Evolutionary conservation across 2,888 invertebrate species (phyloP).

Genomic region (Hipparchia semele): DNA sequence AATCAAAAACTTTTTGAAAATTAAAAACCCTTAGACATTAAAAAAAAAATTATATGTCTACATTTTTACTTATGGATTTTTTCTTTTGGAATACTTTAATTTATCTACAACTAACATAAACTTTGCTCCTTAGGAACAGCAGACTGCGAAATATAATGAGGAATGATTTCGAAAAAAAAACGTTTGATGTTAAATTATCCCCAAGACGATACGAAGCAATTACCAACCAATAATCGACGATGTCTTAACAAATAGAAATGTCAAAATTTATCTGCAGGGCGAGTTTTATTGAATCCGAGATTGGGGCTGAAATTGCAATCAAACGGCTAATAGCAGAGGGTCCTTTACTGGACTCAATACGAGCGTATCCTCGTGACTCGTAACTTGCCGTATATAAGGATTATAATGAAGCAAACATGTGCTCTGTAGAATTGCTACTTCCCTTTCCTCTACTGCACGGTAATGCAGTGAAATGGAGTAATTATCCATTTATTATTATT

Average conservation of each 20-base stretch:
- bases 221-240: slow-evolving; percentile 67
- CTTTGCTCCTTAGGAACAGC: background rate
- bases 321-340: slow-evolving; percentile 66
- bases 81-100: no score
- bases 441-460: slow-evolving; percentile 46
- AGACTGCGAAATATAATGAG: slow-evolving; percentile 4
- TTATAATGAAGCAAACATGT: slow-evolving; percentile 18
- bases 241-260: slow-evolving; percentile 74
- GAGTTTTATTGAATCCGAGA: slow-evolving; percentile 68
- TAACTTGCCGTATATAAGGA: slow-evolving; percentile 27
- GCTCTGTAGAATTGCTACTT: slow-evolving; percentile 15
- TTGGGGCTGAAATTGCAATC: slow-evolving; percentile 64
- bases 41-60: no score
- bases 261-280: slow-evolving; percentile 74
- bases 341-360: slow-evolving; percentile 56
- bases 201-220: slow-evolving; percentile 50
- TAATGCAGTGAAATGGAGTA: slow-evolving; percentile 80
- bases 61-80: no score
- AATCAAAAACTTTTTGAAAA: no score
- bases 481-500: slow-evolving; percentile 81
- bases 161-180: slow-evolving; percentile 1
- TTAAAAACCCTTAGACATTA: no score
- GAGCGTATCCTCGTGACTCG: slow-evolving; percentile 20
- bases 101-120: no score
- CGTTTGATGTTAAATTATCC: slow-evolving; percentile 30